Percentiles rank a stretch among this genome's conserved stretches.
Evolutionary conservation across 2,888 invertebrate genomes (phyloP).

Genomic region (Macrophya annulata): DNA sequence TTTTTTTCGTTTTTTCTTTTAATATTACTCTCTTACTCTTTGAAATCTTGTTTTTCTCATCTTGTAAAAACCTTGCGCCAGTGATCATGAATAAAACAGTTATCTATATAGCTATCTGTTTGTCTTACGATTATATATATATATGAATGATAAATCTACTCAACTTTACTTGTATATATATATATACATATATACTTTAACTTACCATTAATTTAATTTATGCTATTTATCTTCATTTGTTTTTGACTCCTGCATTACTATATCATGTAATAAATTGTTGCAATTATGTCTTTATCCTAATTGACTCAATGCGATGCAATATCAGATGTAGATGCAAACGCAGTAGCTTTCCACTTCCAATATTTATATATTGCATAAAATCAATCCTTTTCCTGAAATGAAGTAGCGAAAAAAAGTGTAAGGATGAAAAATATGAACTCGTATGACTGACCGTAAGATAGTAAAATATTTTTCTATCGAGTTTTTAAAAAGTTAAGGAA

Average conservation of each 20-base stretch:
- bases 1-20: background rate
- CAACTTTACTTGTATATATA: background rate
- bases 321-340: no score
- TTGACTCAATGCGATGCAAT: background rate
- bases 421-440: background rate
- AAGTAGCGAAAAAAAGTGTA: background rate
- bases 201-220: background rate
- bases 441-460: background rate
- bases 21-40: background rate
- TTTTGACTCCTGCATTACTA: background rate
- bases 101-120: constrained; percentile 4
- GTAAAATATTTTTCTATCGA: background rate
- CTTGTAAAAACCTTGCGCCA: background rate
- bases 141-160: constrained; percentile 5
- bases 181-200: background rate
- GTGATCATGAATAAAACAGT: constrained; percentile 10
- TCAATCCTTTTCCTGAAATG: background rate
- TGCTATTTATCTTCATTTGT: background rate
- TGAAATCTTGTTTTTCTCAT: background rate
- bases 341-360: no score
- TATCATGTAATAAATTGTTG: background rate
- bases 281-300: background rate
- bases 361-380: no score
- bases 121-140: background rate
- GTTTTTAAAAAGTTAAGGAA: background rate